Conservation (phyloP, 1,140 invertebrate species). For the Nebria ingens region DNA sequence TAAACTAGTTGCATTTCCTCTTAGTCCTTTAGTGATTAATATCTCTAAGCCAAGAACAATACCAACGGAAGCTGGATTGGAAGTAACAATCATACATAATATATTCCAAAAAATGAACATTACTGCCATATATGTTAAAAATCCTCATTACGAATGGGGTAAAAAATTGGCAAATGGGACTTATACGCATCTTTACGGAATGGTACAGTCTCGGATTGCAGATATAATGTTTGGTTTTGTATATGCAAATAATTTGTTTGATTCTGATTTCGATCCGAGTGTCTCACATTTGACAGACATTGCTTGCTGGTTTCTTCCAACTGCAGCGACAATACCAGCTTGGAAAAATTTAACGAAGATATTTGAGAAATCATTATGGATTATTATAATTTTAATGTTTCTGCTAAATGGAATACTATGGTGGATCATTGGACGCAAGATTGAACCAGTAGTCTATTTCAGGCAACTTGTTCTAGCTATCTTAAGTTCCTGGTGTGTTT, state of each 20-base stretch:
- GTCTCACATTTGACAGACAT: background rate
- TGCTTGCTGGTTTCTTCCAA: background rate
- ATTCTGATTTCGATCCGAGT: background rate
- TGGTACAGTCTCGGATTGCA: background rate
- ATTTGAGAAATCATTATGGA: background rate
- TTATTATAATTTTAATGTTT: background rate
- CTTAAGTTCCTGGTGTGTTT: background rate
- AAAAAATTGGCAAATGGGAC: background rate
- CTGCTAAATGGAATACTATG: background rate
- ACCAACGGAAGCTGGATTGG: background rate
- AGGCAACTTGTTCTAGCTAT: background rate
- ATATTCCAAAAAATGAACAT: background rate
- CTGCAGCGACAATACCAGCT: background rate
- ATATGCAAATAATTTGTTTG: background rate
- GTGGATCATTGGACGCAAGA: background rate
- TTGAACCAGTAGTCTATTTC: background rate
- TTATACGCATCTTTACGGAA: background rate
- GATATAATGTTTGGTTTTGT: background rate
- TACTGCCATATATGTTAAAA: background rate
- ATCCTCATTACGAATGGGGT: background rate
- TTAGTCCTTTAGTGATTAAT: background rate
- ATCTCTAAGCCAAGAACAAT: background rate
- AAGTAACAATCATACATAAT: background rate
- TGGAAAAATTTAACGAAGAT: background rate
- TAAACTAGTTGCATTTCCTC: background rate